A percentile compares a stretch with the other conserved stretches of the same genome.
Conservation (phyloP, 2,797 vertebrate genomes). For the Syngnathus rostellatus region DNA sequence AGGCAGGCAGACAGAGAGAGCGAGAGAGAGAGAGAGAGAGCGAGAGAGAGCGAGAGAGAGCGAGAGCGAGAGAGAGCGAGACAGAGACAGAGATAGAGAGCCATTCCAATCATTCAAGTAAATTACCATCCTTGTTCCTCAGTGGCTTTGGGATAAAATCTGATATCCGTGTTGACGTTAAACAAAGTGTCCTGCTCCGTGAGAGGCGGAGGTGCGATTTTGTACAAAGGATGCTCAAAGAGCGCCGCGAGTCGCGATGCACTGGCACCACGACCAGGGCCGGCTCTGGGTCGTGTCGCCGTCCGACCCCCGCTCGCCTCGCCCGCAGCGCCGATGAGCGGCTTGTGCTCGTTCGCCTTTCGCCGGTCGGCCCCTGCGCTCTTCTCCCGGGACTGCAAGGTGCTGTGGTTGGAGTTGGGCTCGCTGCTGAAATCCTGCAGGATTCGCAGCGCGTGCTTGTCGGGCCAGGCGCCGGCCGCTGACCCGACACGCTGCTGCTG, state of each 20-base stretch:
- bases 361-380: conserved; percentile 52
- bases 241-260: conserved; percentile 70
- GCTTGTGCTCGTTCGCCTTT: conserved; percentile 59
- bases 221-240: conserved; percentile 82
- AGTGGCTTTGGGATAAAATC: conserved; percentile 79
- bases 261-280: conserved; percentile 30
- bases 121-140: conserved; percentile 85
- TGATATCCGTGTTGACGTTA: conserved; percentile 86
- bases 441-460: conserved; percentile 88
- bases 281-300: conserved; percentile 8
- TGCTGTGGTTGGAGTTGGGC: conserved; percentile 81
- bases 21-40: not conserved
- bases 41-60: not conserved
- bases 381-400: conserved; percentile 79
- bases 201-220: conserved; percentile 66
- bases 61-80: not conserved
- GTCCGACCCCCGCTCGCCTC: conserved; percentile 43
- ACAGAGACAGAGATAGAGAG: conserved; percentile 3
- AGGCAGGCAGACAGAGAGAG: conserved; percentile 1
- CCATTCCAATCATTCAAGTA: no score
- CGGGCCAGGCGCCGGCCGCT: conserved; percentile 79
- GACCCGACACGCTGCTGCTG: conserved; percentile 56
- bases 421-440: conserved; percentile 93
- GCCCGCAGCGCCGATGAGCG: conserved; percentile 54
- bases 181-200: conserved; percentile 85